Evolutionary conservation across 2,888 invertebrate species (phyloP).

Genomic region (Morpho helenor): DNA sequence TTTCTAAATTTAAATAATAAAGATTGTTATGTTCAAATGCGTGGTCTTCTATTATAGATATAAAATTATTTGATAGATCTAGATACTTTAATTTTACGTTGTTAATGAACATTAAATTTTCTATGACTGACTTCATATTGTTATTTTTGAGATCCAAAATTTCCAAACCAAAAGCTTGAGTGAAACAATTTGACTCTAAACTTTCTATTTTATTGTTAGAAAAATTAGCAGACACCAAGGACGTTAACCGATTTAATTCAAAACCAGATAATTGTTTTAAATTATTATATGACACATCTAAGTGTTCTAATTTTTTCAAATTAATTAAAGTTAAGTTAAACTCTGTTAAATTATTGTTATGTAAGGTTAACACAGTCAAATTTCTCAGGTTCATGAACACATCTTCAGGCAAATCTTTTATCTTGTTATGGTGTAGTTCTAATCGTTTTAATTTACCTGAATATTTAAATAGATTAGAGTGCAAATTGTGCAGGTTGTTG

Average conservation of each 20-base stretch:
- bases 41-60: constrained; percentile 44
- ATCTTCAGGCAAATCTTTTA: constrained; percentile 41
- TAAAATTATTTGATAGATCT: constrained; percentile 47
- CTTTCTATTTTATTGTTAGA: constrained; percentile 50
- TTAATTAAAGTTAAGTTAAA: constrained; percentile 48
- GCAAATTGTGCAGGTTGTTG: constrained; percentile 42
- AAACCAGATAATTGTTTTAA: constrained; percentile 43
- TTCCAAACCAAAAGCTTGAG: constrained; percentile 41
- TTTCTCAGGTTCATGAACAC: constrained; percentile 41
- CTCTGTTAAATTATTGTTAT: constrained; percentile 44
- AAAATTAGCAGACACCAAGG: constrained; percentile 47
- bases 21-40: constrained; percentile 47
- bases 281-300: constrained; percentile 51
- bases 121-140: constrained; percentile 43
- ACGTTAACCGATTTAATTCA: constrained; percentile 46
- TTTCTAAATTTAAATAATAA: constrained; percentile 45
- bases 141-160: constrained; percentile 54
- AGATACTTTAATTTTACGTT: constrained; percentile 46
- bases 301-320: constrained; percentile 40
- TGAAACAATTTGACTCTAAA: constrained; percentile 54
- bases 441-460: constrained; percentile 40
- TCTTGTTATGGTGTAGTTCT: constrained; percentile 46
- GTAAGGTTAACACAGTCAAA: constrained; percentile 40
- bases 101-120: constrained; percentile 47
- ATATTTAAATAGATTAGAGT: constrained; percentile 35